phyloP scores from a whole-genome alignment of 2,888 invertebrate species.

The Rhamphomyia laevipes region DNA sequence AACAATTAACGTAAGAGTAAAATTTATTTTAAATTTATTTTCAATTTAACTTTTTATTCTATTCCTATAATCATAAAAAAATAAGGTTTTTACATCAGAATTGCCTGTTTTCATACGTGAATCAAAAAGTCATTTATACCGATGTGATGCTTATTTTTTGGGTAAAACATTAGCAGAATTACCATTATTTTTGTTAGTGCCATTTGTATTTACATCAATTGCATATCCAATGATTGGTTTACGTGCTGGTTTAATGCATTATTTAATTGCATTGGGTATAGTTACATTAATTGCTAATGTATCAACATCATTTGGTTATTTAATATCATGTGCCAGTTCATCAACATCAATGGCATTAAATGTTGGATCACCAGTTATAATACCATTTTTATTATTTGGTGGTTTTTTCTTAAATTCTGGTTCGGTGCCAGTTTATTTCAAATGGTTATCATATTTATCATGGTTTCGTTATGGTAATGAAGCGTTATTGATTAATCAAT shows the following conservation, averaged over 20 bases:
- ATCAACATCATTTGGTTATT: constrained; percentile 82
- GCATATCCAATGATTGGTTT: constrained; percentile 85
- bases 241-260: constrained; percentile 58
- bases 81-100: not conserved
- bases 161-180: constrained; percentile 83
- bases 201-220: constrained; percentile 68
- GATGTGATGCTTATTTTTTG: constrained; percentile 82
- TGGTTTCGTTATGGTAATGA: constrained; percentile 92
- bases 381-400: constrained; percentile 89
- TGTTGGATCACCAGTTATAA: constrained; percentile 81
- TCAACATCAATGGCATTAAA: constrained; percentile 81
- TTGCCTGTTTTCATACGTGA: constrained; percentile 47
- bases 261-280: constrained; percentile 55
- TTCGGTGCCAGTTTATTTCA: constrained; percentile 74
- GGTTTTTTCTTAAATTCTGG: constrained; percentile 89
- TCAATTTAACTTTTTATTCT: not conserved
- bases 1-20: constrained; percentile 69
- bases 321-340: constrained; percentile 77
- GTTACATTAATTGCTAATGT: constrained; percentile 78
- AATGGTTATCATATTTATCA: constrained; percentile 78
- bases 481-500: constrained; percentile 78
- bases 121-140: constrained; percentile 80
- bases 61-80: no score
- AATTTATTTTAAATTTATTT: not conserved
- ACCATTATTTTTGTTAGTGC: constrained; percentile 74